These are phyloP conservation scores for Creontiades dilutus DNA, from an alignment of 2,888 invertebrate species.

Conservation along the genomic window DNA sequence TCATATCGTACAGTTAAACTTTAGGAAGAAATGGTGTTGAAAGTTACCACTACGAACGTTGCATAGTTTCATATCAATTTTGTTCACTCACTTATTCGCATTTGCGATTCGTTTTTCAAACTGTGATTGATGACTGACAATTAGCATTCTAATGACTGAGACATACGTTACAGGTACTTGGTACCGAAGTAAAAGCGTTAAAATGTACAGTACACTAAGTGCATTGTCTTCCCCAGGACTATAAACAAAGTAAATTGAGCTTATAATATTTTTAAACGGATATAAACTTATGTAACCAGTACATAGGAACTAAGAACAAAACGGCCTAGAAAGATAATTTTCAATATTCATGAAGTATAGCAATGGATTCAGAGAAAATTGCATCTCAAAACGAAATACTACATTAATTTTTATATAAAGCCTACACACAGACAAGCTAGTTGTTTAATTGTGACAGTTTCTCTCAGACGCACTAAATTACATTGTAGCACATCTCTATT, in stretches of 20 bases:
- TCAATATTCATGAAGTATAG: too few relatives aligned
- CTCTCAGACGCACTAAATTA: too few relatives aligned
- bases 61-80: too few relatives aligned
- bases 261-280: too few relatives aligned
- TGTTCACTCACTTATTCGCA: too few relatives aligned
- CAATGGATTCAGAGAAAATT: too few relatives aligned
- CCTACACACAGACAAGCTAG: background rate
- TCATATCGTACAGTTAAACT: background rate
- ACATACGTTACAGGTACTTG: background rate
- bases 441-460: background rate
- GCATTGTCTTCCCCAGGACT: background rate
- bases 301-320: too few relatives aligned
- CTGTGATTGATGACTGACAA: background rate
- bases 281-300: too few relatives aligned
- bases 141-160: slow-evolving; percentile 20
- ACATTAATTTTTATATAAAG: background rate
- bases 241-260: background rate
- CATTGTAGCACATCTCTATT: background rate
- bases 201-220: background rate
- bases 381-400: background rate
- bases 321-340: too few relatives aligned
- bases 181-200: background rate
- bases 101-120: background rate
- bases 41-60: too few relatives aligned
- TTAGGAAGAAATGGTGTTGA: too few relatives aligned